Conservation (phyloP, 2,888 invertebrate species). For the Oxytorus armatus region DNA sequence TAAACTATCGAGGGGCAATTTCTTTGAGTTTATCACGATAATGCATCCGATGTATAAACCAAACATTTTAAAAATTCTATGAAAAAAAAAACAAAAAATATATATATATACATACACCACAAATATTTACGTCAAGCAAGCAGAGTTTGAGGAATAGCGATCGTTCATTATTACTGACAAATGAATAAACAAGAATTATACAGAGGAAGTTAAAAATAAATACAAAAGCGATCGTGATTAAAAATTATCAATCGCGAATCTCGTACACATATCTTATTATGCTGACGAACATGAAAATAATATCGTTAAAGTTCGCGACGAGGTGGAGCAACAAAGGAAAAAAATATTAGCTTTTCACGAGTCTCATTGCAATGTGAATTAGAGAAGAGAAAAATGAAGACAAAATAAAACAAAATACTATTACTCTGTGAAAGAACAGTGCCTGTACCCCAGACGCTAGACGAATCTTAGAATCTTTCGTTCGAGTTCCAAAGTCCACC, state of each 20-base stretch:
- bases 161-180: conserved; percentile 16
- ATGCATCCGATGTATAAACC: conserved; percentile 6
- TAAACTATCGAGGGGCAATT: background rate
- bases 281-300: conserved; percentile 48
- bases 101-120: too few species aligned
- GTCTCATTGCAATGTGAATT: conserved; percentile 18
- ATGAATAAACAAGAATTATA: conserved; percentile 25
- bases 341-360: conserved; percentile 23
- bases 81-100: conserved; percentile 15
- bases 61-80: background rate
- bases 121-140: conserved; percentile 24
- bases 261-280: conserved; percentile 52
- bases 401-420: conserved; percentile 68
- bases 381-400: background rate
- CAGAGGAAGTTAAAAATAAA: conserved; percentile 17
- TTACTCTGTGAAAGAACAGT: conserved; percentile 81
- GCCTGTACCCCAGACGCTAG: conserved; percentile 82
- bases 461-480: conserved; percentile 70
- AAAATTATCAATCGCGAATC: conserved; percentile 35
- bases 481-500: conserved; percentile 55
- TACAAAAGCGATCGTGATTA: conserved; percentile 11
- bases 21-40: conserved; percentile 9
- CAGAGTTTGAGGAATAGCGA: too few species aligned
- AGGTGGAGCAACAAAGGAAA: conserved; percentile 6
- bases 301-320: conserved; percentile 32